A percentile compares a stretch with the other conserved stretches of the same genome.
Conservation (phyloP, 2,888 invertebrate species). For the Lasioglossum morio region DNA sequence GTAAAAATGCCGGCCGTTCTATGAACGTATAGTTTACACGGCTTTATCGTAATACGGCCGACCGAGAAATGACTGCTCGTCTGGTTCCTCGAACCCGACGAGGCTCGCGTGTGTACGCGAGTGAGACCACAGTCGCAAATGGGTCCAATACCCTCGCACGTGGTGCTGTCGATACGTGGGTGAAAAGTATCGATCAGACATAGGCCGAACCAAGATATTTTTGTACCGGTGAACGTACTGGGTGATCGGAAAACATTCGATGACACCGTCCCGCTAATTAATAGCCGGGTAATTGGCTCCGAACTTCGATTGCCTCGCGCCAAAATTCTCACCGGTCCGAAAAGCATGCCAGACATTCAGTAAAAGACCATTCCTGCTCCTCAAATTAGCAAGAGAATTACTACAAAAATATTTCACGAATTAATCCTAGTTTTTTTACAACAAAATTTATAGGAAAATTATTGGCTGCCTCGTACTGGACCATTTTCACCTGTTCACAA, state of each 20-base stretch:
- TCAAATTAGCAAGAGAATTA: too few relatives aligned
- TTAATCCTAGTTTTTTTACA: too few relatives aligned
- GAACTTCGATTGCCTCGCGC: background rate
- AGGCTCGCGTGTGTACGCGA: slow-evolving; percentile 44
- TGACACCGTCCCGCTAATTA: background rate
- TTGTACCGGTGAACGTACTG: slow-evolving; percentile 30
- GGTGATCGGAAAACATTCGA: slow-evolving; percentile 12
- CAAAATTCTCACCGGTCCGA: background rate
- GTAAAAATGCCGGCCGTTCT: slow-evolving; percentile 48
- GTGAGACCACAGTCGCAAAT: slow-evolving; percentile 27
- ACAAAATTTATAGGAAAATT: too few relatives aligned
- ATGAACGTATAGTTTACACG: slow-evolving; percentile 47
- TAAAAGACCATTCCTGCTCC: too few relatives aligned
- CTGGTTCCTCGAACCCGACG: slow-evolving; percentile 60
- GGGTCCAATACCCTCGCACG: slow-evolving; percentile 57
- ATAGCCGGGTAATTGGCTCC: background rate
- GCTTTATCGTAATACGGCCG: slow-evolving; percentile 54
- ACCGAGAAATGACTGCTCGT: slow-evolving; percentile 46
- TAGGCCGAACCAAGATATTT: slow-evolving; percentile 40
- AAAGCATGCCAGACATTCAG: background rate
- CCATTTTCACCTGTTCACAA: too few relatives aligned
- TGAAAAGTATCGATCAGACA: slow-evolving; percentile 54
- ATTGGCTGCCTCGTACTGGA: too few relatives aligned
- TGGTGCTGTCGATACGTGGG: slow-evolving; percentile 50
- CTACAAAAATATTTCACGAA: too few relatives aligned